Conservation (phyloP, 1,140 invertebrate genomes). For the Colletes gigas region DNA sequence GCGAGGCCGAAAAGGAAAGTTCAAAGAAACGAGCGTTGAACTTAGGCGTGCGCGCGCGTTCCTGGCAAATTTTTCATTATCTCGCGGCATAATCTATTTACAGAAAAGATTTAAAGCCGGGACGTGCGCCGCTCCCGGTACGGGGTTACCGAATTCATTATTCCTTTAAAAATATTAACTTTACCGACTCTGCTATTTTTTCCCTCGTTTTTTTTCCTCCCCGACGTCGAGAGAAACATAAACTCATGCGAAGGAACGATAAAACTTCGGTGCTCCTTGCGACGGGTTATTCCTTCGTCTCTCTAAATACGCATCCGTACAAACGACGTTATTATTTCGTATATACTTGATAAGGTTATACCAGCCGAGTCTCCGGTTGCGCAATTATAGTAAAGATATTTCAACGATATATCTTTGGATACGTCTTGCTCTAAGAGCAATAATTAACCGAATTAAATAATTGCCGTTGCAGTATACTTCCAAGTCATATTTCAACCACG, state of each 20-base stretch:
- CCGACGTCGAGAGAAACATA: constrained; percentile 20
- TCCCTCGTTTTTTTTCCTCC: background rate
- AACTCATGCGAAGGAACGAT: constrained; percentile 46
- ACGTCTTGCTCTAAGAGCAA: constrained; percentile 37
- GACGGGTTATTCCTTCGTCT: background rate
- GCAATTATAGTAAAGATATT: constrained; percentile 45
- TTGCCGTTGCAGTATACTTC: constrained; percentile 59
- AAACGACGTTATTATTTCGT: constrained; percentile 21
- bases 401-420: constrained; percentile 50
- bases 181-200: constrained; percentile 43
- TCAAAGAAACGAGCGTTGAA: constrained; percentile 44
- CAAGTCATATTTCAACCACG: constrained; percentile 65
- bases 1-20: constrained; percentile 19
- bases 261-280: constrained; percentile 39
- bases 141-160: constrained; percentile 62
- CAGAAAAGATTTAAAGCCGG: constrained; percentile 65
- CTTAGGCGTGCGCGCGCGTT: constrained; percentile 34
- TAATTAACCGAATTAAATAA: constrained; percentile 67
- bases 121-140: constrained; percentile 48
- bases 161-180: constrained; percentile 69
- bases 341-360: constrained; percentile 6
- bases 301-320: background rate
- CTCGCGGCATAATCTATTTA: constrained; percentile 63
- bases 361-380: background rate
- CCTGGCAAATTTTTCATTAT: constrained; percentile 67